A percentile compares a stretch with the other conserved stretches of the same genome.
phyloP scores from a whole-genome alignment of 2,888 invertebrate genomes.

The Hypsopygia costalis region DNA sequence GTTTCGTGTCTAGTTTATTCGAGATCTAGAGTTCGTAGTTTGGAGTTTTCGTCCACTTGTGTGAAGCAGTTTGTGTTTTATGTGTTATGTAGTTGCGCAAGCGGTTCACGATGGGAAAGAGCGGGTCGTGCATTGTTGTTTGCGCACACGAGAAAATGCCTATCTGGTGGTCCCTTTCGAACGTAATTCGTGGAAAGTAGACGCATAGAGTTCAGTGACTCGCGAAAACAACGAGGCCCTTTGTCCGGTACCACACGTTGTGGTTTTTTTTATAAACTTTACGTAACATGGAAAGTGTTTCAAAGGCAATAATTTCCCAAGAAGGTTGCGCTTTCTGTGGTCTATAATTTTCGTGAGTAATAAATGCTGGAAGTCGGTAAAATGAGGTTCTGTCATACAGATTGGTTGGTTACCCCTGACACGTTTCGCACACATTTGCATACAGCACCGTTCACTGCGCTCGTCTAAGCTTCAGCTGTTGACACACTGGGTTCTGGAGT shows the following conservation, averaged over 20 bases:
- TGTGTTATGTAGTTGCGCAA: slow-evolving; percentile 11
- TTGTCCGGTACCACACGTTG: slow-evolving; percentile 19
- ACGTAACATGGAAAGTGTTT: slow-evolving; percentile 31
- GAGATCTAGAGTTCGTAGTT: no score
- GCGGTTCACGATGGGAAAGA: slow-evolving; percentile 17
- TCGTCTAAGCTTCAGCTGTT: slow-evolving; percentile 9
- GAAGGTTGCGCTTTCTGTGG: no score
- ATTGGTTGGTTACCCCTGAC: slow-evolving; percentile 39
- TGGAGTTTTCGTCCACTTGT: no score
- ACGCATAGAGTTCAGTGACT: slow-evolving; percentile 16
- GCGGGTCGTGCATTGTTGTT: slow-evolving; percentile 14
- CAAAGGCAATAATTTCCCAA: slow-evolving; percentile 2
- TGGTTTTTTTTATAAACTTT: slow-evolving; percentile 19
- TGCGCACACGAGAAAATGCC: slow-evolving; percentile 16
- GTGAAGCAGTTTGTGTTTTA: no score
- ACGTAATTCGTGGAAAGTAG: slow-evolving; percentile 23
- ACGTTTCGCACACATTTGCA: slow-evolving; percentile 31
- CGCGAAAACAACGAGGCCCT: slow-evolving; percentile 11
- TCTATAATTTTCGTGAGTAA: slow-evolving; percentile 9
- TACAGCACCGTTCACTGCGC: slow-evolving; percentile 17
- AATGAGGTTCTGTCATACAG: slow-evolving; percentile 22
- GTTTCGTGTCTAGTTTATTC: no score
- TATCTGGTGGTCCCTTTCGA: slow-evolving; percentile 18
- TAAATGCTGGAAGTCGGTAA: slow-evolving; percentile 15
- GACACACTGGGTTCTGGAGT: slow-evolving; percentile 9